phyloP scores from a whole-genome alignment of 2,888 invertebrate genomes.

The Orchestes rusci region DNA sequence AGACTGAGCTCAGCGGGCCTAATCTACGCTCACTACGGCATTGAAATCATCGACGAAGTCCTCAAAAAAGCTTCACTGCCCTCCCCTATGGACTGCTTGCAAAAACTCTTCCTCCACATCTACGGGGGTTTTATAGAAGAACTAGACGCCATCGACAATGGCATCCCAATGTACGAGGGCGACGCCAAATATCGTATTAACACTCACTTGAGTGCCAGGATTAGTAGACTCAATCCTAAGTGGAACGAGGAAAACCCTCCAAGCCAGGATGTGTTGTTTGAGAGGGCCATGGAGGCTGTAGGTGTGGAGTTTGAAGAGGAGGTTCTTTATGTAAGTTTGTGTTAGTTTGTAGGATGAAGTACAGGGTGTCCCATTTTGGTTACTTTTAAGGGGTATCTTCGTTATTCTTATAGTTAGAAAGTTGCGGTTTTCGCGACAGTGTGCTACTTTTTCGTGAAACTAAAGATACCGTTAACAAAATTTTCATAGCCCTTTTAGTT shows the following conservation, averaged over 20 bases:
- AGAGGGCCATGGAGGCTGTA: constrained; percentile 69
- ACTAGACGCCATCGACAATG: constrained; percentile 96
- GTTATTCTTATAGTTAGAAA: too few relatives aligned
- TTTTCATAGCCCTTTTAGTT: too few relatives aligned
- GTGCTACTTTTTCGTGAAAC: too few relatives aligned
- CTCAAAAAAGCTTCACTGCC: constrained; percentile 44
- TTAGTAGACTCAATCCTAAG: constrained; percentile 70
- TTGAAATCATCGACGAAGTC: constrained; percentile 61
- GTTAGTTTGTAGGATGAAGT: background rate
- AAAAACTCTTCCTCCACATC: constrained; percentile 58
- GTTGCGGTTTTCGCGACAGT: too few relatives aligned
- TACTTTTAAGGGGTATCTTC: too few relatives aligned
- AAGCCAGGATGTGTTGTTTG: constrained; percentile 57
- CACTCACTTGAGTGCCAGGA: constrained; percentile 70
- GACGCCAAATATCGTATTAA: constrained; percentile 68
- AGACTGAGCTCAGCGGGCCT: constrained; percentile 94
- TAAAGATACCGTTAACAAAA: too few relatives aligned
- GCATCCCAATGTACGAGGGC: constrained; percentile 70
- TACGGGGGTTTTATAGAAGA: constrained; percentile 87
- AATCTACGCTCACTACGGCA: constrained; percentile 84
- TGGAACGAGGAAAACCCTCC: constrained; percentile 61
- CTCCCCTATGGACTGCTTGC: constrained; percentile 48
- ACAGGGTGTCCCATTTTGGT: too few relatives aligned
- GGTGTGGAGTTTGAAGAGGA: constrained; percentile 72
- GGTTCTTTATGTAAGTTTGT: constrained; percentile 45